Evolutionary conservation across 30 jellyfish, hydroid and myxozoan species (phyloP), one percentile per base, ranked within the genome.

Genomic region (Turritopsis rubra): DNA sequence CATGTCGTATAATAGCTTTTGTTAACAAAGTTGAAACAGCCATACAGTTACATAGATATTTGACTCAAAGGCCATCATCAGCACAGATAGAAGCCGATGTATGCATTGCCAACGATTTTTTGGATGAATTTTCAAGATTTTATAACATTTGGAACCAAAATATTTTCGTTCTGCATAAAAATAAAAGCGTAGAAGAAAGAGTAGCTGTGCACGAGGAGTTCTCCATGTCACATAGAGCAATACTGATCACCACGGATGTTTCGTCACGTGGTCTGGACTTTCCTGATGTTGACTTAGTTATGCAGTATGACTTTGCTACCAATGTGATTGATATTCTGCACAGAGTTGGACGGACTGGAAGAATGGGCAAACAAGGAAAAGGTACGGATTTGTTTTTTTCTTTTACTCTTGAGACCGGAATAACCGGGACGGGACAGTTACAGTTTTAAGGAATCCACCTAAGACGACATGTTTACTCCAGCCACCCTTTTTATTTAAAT

Each of bases 311-410:
- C 73, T 87, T 83, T 75, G 75, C 98, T 0, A 52, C 79, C 82
- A 87, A 91, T 87, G 92, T 88, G 27, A 88, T 85, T 20, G 98
- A 89, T 73, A 75, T 87, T 1, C 65, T 91, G 66, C 98, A 91
- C 78, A 71, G 98, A 30, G 96, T 95, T 80, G 98, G 98, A 18
- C 70, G 97, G 65, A 91, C 97, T 13, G 96, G 94, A 16, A 65
- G 97, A 65, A 93, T 90, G 71, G 97, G 97, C 29, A 81, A 86
- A 7, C 85, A 82, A 66, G 97, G 97, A 54, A 91, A 86, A 83
- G 89, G 97, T 91, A 80, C 18, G 90, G n/a, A n/a, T n/a, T n/a
- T n/a, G n/a, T n/a, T n/a, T n/a, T n/a, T n/a, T n/a, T n/a, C n/a
- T n/a, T n/a, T n/a, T n/a, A n/a, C n/a, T n/a, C n/a, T n/a, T n/a